Evolutionary conservation across 1,140 invertebrate genomes (phyloP).

Genomic region (Stegodyphus mimosarum): DNA sequence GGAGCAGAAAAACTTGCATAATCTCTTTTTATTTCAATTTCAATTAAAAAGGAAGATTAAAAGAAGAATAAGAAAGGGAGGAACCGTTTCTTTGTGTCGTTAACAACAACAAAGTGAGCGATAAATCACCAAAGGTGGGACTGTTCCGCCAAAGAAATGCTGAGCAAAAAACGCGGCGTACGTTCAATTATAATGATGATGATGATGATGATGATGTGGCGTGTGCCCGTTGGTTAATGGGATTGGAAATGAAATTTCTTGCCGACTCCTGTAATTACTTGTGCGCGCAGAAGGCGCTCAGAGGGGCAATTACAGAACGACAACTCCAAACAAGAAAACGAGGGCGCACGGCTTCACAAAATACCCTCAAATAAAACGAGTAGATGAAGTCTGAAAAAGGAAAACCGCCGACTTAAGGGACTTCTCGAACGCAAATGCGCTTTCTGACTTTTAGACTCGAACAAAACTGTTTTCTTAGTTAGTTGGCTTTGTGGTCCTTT

Average conservation of each 20-base stretch:
- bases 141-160: neutral
- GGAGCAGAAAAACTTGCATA: constrained; percentile 1
- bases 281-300: constrained; percentile 42
- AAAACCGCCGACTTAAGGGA: constrained; percentile 55
- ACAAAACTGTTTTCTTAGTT: constrained; percentile 58
- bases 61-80: constrained; percentile 4
- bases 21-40: constrained; percentile 59
- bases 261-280: constrained; percentile 57
- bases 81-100: constrained; percentile 47
- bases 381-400: constrained; percentile 49
- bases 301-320: constrained; percentile 59
- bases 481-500: constrained; percentile 48
- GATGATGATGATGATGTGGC: constrained; percentile 57
- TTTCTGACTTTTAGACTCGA: constrained; percentile 51
- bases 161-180: constrained; percentile 12
- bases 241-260: constrained; percentile 60
- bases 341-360: constrained; percentile 10
- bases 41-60: constrained; percentile 42
- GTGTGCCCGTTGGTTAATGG: constrained; percentile 57
- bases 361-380: constrained; percentile 56
- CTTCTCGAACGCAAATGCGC: constrained; percentile 53
- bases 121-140: constrained; percentile 58
- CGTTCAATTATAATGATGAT: constrained; percentile 57
- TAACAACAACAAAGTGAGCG: constrained; percentile 58
- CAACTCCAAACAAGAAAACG: constrained; percentile 48